Conservation (phyloP, 2,888 invertebrate species). For the Drosophila picticornis region DNA sequence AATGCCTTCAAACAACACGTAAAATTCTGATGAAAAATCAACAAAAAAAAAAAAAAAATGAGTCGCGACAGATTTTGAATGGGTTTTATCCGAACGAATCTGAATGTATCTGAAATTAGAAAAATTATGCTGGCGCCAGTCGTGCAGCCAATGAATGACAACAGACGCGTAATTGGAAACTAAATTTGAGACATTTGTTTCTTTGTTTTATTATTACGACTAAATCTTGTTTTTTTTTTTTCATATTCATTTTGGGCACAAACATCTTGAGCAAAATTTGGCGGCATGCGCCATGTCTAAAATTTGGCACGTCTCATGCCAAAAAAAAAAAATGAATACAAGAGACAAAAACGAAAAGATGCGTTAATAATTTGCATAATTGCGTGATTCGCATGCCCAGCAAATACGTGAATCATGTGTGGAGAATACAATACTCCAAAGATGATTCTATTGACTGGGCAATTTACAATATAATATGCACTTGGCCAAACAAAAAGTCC, state of each 20-base stretch:
- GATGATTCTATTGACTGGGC: constrained; percentile 5
- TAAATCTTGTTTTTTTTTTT: background rate
- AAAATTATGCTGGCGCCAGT: constrained; percentile 65
- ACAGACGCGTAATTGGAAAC: constrained; percentile 60
- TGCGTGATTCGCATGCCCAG: constrained; percentile 74
- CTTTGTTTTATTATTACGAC: constrained; percentile 15
- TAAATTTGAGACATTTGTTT: constrained; percentile 43
- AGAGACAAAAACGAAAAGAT: constrained; percentile 36
- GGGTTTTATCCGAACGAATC: constrained; percentile 26
- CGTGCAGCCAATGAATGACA: constrained; percentile 36
- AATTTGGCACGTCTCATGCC: constrained; percentile 58
- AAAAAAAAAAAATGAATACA: constrained; percentile 15
- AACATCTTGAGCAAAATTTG: constrained; percentile 26
- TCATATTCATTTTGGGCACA: background rate
- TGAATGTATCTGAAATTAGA: constrained; percentile 51
- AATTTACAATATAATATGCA: background rate
- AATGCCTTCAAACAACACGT: constrained; percentile 52
- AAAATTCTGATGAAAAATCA: constrained; percentile 52
- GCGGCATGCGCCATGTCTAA: constrained; percentile 45
- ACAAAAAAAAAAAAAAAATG: constrained; percentile 23
- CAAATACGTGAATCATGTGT: constrained; percentile 57
- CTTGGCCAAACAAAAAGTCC: constrained; percentile 20
- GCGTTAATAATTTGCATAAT: constrained; percentile 71
- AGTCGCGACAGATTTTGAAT: constrained; percentile 64
- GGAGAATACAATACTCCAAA: constrained; percentile 15